phyloP scores from a whole-genome alignment of 2,113 vertebrate species.

The Jacana jacana region DNA sequence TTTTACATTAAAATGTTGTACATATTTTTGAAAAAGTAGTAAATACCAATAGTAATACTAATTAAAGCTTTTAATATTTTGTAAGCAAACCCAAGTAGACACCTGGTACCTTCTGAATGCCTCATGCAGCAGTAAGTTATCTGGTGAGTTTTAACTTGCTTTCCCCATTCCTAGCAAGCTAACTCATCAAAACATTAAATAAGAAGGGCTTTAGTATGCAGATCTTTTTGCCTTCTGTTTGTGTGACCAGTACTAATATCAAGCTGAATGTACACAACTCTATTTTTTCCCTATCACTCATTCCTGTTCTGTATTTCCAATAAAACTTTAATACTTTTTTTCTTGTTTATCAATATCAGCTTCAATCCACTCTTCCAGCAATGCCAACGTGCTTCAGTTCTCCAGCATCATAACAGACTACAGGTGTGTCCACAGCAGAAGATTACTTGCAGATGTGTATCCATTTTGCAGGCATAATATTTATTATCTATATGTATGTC shows the following conservation, averaged over 20 bases:
- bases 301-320: constrained; percentile 25
- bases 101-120: not conserved
- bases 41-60: not conserved
- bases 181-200: not conserved
- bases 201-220: not conserved
- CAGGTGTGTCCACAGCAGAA: not conserved
- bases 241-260: not conserved
- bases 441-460: not conserved
- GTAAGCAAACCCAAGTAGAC: not conserved
- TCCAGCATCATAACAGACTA: not conserved
- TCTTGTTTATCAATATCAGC: not conserved
- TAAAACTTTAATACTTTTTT: constrained; percentile 34
- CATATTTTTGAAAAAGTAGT: not conserved
- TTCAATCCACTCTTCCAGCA: not conserved
- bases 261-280: not conserved
- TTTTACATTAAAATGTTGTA: not conserved
- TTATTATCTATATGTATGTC: not conserved
- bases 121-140: not conserved
- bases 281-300: not conserved
- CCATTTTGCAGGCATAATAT: not conserved
- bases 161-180: not conserved
- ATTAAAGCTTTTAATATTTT: not conserved
- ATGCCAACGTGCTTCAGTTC: not conserved
- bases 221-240: not conserved
- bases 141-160: not conserved